Conservation (phyloP, 2,113 vertebrate species). For the Penelope pileata region DNA sequence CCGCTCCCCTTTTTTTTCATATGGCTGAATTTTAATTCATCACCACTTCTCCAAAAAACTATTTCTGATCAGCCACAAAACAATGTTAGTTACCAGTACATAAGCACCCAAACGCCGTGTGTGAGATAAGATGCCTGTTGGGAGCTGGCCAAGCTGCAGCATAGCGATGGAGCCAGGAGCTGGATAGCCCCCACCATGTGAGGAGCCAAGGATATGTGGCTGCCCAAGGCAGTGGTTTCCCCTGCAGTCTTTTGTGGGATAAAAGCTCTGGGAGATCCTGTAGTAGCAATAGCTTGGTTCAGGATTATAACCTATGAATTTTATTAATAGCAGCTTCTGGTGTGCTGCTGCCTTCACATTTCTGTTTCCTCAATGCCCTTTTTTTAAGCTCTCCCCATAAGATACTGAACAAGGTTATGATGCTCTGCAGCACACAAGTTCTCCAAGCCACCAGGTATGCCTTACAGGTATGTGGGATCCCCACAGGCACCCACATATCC, state of each 20-base stretch:
- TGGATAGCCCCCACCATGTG: accelerated
- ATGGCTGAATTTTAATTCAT: neutral
- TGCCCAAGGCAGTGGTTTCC: neutral
- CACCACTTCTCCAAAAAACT: neutral
- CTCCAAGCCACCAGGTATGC: neutral
- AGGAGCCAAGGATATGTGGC: neutral
- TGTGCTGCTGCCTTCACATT: neutral
- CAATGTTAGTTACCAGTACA: neutral
- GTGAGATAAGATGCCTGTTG: neutral
- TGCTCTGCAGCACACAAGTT: neutral
- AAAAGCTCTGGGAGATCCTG: neutral
- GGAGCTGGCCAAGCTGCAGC: neutral
- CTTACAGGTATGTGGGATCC: neutral
- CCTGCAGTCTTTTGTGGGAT: neutral
- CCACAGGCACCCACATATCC: neutral
- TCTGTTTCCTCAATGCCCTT: neutral
- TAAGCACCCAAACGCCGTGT: neutral
- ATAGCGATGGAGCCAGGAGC: accelerated
- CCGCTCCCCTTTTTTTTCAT: neutral
- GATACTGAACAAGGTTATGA: neutral
- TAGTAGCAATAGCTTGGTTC: neutral
- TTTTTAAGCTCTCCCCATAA: neutral
- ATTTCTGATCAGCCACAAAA: neutral
- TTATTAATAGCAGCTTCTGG: neutral
- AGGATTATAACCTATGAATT: neutral